Conservation (phyloP, 2,888 invertebrate species). For the Galeruca laticollis region DNA sequence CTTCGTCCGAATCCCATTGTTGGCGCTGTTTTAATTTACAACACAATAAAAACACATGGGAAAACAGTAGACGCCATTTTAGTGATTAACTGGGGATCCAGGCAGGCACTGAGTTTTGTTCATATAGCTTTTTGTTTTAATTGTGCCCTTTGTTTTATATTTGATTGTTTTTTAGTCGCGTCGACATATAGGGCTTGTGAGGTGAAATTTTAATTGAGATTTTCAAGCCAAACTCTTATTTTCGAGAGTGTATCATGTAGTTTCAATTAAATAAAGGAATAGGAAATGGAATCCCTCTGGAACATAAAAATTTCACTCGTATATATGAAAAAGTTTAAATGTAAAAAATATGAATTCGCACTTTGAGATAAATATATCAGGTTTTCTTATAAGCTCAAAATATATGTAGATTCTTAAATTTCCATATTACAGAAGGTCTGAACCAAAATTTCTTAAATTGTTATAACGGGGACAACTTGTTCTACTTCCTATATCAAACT, state of each 20-base stretch:
- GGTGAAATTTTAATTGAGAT: constrained; percentile 66
- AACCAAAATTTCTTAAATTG: too few relatives aligned
- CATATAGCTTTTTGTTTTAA: constrained; percentile 67
- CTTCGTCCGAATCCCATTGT: constrained; percentile 65
- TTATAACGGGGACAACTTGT: too few relatives aligned
- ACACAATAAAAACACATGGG: constrained; percentile 69
- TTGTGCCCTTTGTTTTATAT: constrained; percentile 65
- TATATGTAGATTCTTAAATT: too few relatives aligned
- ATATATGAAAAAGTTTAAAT: neutral
- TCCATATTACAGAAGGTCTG: too few relatives aligned
- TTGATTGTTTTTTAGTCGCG: constrained; percentile 64
- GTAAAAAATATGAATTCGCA: neutral
- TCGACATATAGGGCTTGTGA: constrained; percentile 59
- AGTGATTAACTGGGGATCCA: constrained; percentile 69
- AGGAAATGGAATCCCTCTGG: constrained; percentile 5
- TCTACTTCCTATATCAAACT: too few relatives aligned
- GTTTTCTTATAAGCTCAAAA: neutral
- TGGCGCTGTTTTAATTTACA: constrained; percentile 67
- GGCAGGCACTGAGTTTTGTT: constrained; percentile 64
- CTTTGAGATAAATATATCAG: neutral
- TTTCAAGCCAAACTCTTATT: constrained; percentile 57
- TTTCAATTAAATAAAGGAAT: constrained; percentile 28
- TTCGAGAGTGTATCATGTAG: constrained; percentile 31
- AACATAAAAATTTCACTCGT: neutral
- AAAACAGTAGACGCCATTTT: constrained; percentile 69